These are phyloP conservation scores for Apamea epomidion DNA, from an alignment of 2,888 invertebrate species.

Conservation along the genomic window DNA sequence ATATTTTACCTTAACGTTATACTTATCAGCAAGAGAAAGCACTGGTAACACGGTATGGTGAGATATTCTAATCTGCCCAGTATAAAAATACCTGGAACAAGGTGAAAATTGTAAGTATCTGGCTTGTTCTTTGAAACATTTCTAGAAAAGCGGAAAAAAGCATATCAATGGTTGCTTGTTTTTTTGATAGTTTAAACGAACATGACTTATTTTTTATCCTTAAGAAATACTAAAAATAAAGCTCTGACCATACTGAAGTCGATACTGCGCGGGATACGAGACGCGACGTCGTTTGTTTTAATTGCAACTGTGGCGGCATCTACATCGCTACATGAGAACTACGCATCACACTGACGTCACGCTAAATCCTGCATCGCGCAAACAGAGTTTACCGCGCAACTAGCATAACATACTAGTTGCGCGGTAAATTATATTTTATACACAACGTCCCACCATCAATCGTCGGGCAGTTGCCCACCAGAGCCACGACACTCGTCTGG, in stretches of 20 bases:
- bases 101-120: conserved; percentile 1
- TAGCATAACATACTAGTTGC: background rate
- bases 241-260: background rate
- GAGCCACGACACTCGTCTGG: too few species aligned
- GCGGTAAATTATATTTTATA: too few species aligned
- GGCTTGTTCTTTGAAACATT: background rate
- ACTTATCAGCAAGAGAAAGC: conserved; percentile 97
- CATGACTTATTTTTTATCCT: background rate
- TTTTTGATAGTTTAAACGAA: background rate
- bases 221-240: background rate
- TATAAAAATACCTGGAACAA: conserved; percentile 93
- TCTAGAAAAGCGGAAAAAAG: background rate
- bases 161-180: background rate
- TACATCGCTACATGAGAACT: background rate
- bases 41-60: conserved; percentile 96
- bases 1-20: conserved; percentile 94
- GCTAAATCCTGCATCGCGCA: background rate
- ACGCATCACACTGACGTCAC: background rate
- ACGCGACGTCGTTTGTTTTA: background rate
- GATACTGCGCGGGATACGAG: background rate
- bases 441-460: background rate
- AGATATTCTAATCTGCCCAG: conserved; percentile 96
- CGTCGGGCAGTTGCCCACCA: background rate
- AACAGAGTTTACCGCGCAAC: background rate
- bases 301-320: background rate